Base-by-base conservation (phyloP, 2,113 vertebrate genomes). In the Siniperca knerii region DNA sequence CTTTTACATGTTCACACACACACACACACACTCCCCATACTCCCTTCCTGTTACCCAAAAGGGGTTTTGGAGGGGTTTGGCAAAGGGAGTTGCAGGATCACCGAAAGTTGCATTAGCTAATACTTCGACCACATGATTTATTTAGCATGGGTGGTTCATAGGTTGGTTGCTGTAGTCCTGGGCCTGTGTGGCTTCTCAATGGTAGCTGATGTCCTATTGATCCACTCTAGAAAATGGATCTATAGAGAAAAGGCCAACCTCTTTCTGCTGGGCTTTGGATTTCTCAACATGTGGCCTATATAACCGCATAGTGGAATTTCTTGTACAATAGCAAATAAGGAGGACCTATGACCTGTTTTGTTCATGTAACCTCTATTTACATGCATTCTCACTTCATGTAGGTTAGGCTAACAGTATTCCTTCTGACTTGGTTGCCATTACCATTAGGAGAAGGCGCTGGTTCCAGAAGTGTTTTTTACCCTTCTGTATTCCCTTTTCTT, bases 161-260 rank as follows among this genome's bases (percentile, higher is more conserved):
- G 54, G 55, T 67, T 79, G 74, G 57, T 58, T 50, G 29, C 76
- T 72, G 79, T 81, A 46, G 44, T 83, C 66, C 75, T 74, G 54
- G 40, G 54, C 40, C 60, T 62, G 16, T 81, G 50, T 77, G 81
- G 80, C 42, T 75, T 87, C 80, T 77, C 6, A 2, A 1, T 85
- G 35, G 44, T 40, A 58, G 67, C 65, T 60, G 64, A 21, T 87
- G 88, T 86, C 65, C 64, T 84, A 92, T 75, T 92, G 89, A 93
- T 91, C 80, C 42, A 62, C 71, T 83, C 62, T 29, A 42, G 20
- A 77, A 44, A 33, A 60, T 18, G 0, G 67, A 81, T 87, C 82
- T 58, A 50, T 58, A 75, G 70, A 83, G 18, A 69, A 77, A 79
- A 82, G 44, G 20, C 15, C 68, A 64, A 44, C 48, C 46, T 84